Percentiles rank a stretch among this genome's conserved stretches.
Evolutionary conservation across 2,113 vertebrate species (phyloP).

Genomic region (Clarias batrachus): DNA sequence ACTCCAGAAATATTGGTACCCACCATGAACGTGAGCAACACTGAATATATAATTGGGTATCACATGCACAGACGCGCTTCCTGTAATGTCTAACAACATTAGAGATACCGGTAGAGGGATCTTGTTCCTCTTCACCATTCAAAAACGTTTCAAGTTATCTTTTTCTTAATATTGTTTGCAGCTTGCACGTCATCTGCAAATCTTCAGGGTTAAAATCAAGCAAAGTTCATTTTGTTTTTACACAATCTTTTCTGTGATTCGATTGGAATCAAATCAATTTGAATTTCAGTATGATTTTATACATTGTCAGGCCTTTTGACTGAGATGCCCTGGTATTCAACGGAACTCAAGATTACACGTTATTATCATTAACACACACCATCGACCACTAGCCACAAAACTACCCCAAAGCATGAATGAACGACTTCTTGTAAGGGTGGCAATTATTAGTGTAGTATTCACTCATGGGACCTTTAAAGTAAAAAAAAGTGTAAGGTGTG

Average conservation of each 20-base stretch:
- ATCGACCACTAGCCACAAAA: not conserved
- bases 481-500: not conserved
- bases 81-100: conserved; percentile 5
- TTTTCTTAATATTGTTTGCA: not conserved
- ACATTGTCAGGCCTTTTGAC: not conserved
- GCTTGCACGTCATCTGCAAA: not conserved
- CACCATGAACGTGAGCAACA: not conserved
- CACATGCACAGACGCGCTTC: not conserved
- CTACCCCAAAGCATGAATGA: not conserved
- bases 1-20: not conserved
- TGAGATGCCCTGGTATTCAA: not conserved
- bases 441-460: not conserved
- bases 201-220: not conserved
- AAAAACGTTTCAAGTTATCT: not conserved
- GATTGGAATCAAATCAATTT: not conserved
- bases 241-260: not conserved
- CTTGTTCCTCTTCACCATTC: not conserved
- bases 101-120: not conserved
- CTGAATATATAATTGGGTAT: not conserved
- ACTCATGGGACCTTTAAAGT: not conserved
- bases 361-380: not conserved
- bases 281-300: no score
- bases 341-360: not conserved
- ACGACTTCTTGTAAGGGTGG: not conserved
- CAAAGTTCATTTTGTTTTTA: not conserved